Percentiles rank a stretch among this genome's conserved stretches.
phyloP scores from a whole-genome alignment of 1,140 invertebrate genomes.

The Carposina sasakii region DNA sequence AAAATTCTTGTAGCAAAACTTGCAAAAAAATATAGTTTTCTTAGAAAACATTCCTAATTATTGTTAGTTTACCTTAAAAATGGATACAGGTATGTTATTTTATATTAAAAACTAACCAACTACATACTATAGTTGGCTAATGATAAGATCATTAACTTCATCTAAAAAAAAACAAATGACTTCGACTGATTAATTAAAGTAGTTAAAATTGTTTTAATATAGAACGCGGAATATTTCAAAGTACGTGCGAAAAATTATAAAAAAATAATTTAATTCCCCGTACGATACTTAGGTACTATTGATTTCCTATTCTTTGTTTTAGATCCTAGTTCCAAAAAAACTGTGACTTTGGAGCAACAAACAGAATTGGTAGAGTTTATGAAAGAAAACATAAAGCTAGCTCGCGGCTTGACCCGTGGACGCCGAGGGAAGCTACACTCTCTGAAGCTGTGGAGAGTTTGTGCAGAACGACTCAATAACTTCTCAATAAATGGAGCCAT shows the following conservation, averaged over 20 bases:
- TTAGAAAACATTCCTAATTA: too few species aligned
- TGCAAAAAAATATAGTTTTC: too few species aligned
- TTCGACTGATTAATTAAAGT: too few species aligned
- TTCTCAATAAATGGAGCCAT: slow-evolving; percentile 27
- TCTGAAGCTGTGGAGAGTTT: slow-evolving; percentile 32
- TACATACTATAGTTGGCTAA: slow-evolving; percentile 4
- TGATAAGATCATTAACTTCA: too few species aligned
- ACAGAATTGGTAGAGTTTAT: slow-evolving; percentile 33
- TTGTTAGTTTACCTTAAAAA: slow-evolving; percentile 14
- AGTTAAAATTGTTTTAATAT: too few species aligned
- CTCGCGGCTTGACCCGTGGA: slow-evolving; percentile 27
- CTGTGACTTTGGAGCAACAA: slow-evolving; percentile 32
- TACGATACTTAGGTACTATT: too few species aligned
- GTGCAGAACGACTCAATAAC: slow-evolving; percentile 36
- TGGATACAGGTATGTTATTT: slow-evolving; percentile 28
- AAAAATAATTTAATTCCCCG: too few species aligned
- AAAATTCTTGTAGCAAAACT: too few species aligned
- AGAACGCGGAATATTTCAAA: too few species aligned
- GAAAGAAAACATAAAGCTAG: slow-evolving; percentile 28
- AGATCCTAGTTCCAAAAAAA: slow-evolving; percentile 23
- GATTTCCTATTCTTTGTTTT: too few species aligned
- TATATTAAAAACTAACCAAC: slow-evolving; percentile 13
- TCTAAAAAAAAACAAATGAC: too few species aligned
- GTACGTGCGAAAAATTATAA: too few species aligned
- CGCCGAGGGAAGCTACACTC: slow-evolving; percentile 26